These are phyloP conservation scores for Ammodytes marinus DNA, from an alignment of 2,113 vertebrate genomes.

Conservation along the genomic window DNA sequence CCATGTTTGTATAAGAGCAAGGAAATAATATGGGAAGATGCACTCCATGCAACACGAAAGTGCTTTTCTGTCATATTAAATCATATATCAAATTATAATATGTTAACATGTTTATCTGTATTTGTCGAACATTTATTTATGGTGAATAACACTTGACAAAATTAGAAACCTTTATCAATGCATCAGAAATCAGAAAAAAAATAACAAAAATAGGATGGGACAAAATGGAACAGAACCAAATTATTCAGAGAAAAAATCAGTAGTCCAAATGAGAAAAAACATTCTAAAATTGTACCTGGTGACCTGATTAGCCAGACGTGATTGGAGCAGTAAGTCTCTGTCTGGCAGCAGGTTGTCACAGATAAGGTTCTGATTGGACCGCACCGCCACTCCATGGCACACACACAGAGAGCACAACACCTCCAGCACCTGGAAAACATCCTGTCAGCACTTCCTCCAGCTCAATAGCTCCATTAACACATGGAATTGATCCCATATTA, in stretches of 20 bases:
- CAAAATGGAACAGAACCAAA: neutral
- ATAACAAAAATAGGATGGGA: neutral
- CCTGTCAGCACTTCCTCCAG: slow-evolving; percentile 53
- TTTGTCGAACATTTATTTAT: neutral
- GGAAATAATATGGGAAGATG: neutral
- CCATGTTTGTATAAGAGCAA: neutral
- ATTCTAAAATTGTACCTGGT: slow-evolving; percentile 86
- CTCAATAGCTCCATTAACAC: slow-evolving; percentile 41
- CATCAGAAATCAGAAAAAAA: neutral
- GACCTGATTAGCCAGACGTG: slow-evolving; percentile 92
- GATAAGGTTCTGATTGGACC: slow-evolving; percentile 96
- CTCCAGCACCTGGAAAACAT: slow-evolving; percentile 90
- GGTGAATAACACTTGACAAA: neutral
- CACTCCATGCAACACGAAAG: neutral
- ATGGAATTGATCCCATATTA: slow-evolving; percentile 12
- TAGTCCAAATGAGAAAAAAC: neutral
- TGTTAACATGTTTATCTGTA: neutral
- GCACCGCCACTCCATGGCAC: slow-evolving; percentile 93
- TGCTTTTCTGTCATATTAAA: neutral
- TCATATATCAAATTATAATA: too few relatives aligned
- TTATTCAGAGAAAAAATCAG: neutral
- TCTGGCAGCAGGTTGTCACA: slow-evolving; percentile 94
- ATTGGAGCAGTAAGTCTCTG: slow-evolving; percentile 93
- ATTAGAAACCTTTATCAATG: neutral
- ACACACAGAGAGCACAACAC: slow-evolving; percentile 95